Evolutionary conservation across 1,140 invertebrate species (phyloP).

Genomic region (Rhagoletis zephyria): DNA sequence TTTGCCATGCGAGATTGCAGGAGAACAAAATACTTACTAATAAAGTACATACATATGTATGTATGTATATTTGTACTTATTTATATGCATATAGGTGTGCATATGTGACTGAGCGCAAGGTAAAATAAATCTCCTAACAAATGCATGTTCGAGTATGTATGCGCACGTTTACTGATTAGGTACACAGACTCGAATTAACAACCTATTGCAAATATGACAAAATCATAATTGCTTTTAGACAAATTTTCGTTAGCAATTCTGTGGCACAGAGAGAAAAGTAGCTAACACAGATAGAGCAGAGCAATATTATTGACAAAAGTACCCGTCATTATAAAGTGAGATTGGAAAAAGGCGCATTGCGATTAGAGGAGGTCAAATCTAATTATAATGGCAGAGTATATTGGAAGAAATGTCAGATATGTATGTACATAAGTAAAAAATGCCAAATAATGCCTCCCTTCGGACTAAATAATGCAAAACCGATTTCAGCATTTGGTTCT

Average conservation of each 20-base stretch:
- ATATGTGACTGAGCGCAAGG: no score
- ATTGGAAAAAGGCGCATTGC: not conserved
- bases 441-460: no score
- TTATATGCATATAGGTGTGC: no score
- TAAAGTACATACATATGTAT: not conserved
- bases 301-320: not conserved
- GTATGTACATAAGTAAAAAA: not conserved
- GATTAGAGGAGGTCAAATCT: not conserved
- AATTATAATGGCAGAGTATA: not conserved
- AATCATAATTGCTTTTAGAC: conserved; percentile 57
- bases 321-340: not conserved
- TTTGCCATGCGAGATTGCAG: conserved; percentile 14
- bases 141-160: no score
- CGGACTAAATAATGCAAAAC: no score
- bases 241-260: conserved; percentile 31
- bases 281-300: not conserved
- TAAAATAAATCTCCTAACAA: no score
- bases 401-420: not conserved
- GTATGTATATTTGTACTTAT: no score
- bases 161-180: no score
- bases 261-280: no score
- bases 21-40: not conserved
- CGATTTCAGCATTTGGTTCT: no score
- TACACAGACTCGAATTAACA: not conserved
- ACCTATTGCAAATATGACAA: conserved; percentile 57